Conservation (phyloP, 2,797 vertebrate genomes). For the Mallotus villosus region DNA sequence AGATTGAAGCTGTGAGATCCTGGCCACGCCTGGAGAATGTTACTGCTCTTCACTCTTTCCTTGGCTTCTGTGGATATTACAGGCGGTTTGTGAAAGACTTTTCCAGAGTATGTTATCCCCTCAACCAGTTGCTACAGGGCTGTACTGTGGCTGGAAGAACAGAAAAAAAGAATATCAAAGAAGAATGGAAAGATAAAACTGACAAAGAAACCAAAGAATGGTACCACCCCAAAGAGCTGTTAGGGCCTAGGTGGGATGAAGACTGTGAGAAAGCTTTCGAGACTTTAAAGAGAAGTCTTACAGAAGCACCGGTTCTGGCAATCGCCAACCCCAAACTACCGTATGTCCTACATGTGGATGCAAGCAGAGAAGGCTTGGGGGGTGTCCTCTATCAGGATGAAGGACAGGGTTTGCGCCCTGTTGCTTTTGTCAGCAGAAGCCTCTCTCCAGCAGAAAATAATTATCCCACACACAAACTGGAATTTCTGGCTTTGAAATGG, state of each 20-base stretch:
- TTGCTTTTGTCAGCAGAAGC: no score
- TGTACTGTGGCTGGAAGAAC: no score
- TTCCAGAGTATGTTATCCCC: neutral
- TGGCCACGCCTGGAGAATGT: neutral
- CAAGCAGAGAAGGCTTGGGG: constrained; percentile 13
- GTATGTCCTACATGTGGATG: constrained; percentile 7
- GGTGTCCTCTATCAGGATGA: neutral
- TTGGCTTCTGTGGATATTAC: constrained; percentile 12
- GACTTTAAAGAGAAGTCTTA: neutral
- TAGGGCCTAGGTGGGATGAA: constrained; percentile 13
- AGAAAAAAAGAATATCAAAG: no score
- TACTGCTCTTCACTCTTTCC: neutral
- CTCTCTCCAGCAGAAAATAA: no score
- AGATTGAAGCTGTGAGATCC: constrained; percentile 6
- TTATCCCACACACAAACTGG: no score
- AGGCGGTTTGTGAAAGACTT: neutral
- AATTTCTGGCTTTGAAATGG: no score
- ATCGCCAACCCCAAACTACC: constrained; percentile 23
- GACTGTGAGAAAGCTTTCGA: constrained; percentile 21
- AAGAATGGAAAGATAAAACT: no score
- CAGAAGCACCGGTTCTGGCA: constrained; percentile 9
- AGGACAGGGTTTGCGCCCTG: no score
- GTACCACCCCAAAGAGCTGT: neutral
- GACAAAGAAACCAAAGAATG: no score
- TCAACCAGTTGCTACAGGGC: no score